Evolutionary conservation across 2,888 invertebrate species (phyloP).

Genomic region (Teinopalpus imperialis): DNA sequence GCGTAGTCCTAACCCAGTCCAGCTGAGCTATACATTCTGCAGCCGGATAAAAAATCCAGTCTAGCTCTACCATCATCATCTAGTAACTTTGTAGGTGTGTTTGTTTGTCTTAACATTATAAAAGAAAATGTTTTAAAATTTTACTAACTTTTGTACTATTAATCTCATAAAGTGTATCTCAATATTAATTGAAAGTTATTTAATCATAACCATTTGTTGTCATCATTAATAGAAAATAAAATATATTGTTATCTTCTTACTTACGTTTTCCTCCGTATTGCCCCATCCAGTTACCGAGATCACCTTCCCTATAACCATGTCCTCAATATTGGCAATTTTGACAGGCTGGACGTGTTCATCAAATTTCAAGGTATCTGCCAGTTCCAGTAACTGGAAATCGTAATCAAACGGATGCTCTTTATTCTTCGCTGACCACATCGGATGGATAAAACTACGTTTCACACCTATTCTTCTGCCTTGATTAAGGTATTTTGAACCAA

Average conservation of each 20-base stretch:
- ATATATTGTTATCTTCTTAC: no score
- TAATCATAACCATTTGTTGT: no score
- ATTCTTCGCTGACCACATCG: slow-evolving; percentile 48
- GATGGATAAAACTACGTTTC: slow-evolving; percentile 50
- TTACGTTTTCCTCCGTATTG: slow-evolving; percentile 68
- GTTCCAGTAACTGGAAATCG: slow-evolving; percentile 65
- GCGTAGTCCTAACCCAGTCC: no score
- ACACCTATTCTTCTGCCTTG: slow-evolving; percentile 50
- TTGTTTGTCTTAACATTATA: no score
- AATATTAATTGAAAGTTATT: background rate
- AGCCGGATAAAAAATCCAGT: no score
- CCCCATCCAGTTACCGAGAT: slow-evolving; percentile 75
- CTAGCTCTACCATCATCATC: no score
- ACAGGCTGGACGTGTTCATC: slow-evolving; percentile 59
- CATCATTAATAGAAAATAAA: no score
- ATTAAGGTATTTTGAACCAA: slow-evolving; percentile 63
- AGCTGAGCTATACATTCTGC: no score
- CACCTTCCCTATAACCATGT: slow-evolving; percentile 67
- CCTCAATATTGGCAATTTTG: slow-evolving; percentile 63
- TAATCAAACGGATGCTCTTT: slow-evolving; percentile 71
- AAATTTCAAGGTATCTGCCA: slow-evolving; percentile 50
- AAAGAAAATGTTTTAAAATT: no score
- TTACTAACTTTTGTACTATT: no score
- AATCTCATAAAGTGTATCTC: no score
- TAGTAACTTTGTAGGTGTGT: no score